These are phyloP conservation scores for Epizoanthus fatuus DNA, from an alignment of 92 coral and sea anemone species.

Conservation along the genomic window DNA sequence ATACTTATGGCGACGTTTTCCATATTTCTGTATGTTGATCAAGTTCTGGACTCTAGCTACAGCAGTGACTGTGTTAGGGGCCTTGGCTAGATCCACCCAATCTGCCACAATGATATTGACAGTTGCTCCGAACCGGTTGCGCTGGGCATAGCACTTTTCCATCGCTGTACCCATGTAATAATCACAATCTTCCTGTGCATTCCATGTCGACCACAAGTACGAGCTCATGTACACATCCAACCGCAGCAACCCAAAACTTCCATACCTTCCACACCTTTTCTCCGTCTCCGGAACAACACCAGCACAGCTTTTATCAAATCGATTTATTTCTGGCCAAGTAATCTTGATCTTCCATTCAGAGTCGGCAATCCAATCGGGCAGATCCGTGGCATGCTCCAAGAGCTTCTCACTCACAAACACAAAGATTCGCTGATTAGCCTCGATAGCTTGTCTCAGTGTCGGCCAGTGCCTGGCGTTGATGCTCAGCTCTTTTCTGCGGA, in stretches of 20 bases:
- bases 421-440: slow-evolving; percentile 61
- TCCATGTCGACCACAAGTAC: slow-evolving; percentile 11
- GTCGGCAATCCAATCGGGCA: slow-evolving; percentile 46
- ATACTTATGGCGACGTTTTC: too few relatives aligned
- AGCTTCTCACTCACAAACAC: slow-evolving; percentile 57
- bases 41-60: slow-evolving; percentile 43
- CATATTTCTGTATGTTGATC: slow-evolving; percentile 6
- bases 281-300: slow-evolving; percentile 40
- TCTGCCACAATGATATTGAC: slow-evolving; percentile 72
- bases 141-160: slow-evolving; percentile 41
- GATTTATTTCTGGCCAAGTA: slow-evolving; percentile 53
- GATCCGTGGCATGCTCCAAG: not conserved
- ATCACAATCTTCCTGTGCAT: slow-evolving; percentile 9
- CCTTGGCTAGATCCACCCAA: slow-evolving; percentile 46
- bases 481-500: slow-evolving; percentile 28
- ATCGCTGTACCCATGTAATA: slow-evolving; percentile 17
- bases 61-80: slow-evolving; percentile 37
- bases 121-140: slow-evolving; percentile 24
- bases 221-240: slow-evolving; percentile 36
- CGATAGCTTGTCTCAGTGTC: slow-evolving; percentile 55
- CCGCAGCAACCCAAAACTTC: slow-evolving; percentile 16
- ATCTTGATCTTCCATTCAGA: slow-evolving; percentile 47
- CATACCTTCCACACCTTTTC: slow-evolving; percentile 25
- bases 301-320: slow-evolving; percentile 47
- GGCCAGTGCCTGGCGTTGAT: slow-evolving; percentile 53